Evolutionary conservation across 1,140 invertebrate species (phyloP), one percentile per base, ranked within the genome.

Genomic region (Calliphora vicina): DNA sequence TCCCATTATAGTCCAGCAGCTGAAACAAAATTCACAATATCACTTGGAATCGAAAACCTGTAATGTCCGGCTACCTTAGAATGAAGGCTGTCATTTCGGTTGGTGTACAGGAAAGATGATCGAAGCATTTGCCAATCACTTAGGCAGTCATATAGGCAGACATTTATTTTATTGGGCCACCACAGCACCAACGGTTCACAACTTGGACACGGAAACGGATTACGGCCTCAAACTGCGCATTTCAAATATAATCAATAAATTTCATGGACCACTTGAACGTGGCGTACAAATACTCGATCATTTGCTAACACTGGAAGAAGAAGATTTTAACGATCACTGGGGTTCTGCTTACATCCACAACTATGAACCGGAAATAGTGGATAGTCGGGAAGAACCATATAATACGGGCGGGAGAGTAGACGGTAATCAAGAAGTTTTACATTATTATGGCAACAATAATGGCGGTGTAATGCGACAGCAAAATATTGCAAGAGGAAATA

Each of bases 281-380:
- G 91, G 91, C 83, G 91, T 92, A 45, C 91, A 92, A 73, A 90
- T 92, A 82, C 84, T 92, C 85, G 92, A 92, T 83, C 91, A 92
- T 76, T 87, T 92, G 76, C 88, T 92, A 83, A 91, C 90, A 25
- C 89, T 91, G 84, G 91, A 91, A 61, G 91, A 91, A 81, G 91
- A 91, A 74, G 89, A 89, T 67, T 90, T 91, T 76, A 87, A 85
- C 82, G 88, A 90, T 50, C 88, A 88, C 80, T 90, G 89, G 89
- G 88, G 88, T 84, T 90, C 86, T 83, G 88, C 87, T 42, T 90
- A 90, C 76, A 84, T 84, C 27, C 88, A 90, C 85, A 90, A 85
- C 76, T 90, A 90, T 88, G 88, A 89, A 85, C 87, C 88, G 43
- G 88, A 89, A 84, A 87, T 86, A 82, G 86, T 85, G 23, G 80